Evolutionary conservation across 2,888 invertebrate genomes (phyloP), one percentile per base, ranked within the genome.

Genomic region (Drosophila fulvimacula): DNA sequence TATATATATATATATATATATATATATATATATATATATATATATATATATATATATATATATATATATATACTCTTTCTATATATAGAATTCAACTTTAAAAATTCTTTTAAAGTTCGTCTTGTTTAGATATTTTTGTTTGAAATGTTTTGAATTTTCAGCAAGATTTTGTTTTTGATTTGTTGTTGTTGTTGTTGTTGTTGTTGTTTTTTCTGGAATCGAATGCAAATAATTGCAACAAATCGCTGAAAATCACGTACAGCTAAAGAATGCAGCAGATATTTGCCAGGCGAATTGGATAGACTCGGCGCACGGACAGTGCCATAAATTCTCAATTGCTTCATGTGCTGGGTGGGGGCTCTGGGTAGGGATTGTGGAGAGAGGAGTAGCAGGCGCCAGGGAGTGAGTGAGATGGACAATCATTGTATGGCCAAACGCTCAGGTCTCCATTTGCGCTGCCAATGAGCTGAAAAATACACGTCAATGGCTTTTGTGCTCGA

Each of bases 201-300:
- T 24, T 49, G 1, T 32, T 34, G 39, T 9, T 34, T 41, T 19
- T 21, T 21, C 13, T 21, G 6, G 62, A 63, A 67, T 56, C 41
- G 32, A 63, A 68, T 17, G 69, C 72, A 85, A 82, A 88, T 85
- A 82, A 88, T 70, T 80, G 73, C 65, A 46, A 52, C 60, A 86
- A 88, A 77, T 71, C 69, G 72, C 51, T 53, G 71, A 86, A 83
- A 83, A 88, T 83, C 83, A 83, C 88, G 83, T 83, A 73, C 88
- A 59, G 24, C 57, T 41, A 48, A 41, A 58, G 44, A 60, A 55
- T 59, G 15, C 55, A 44, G 56, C 48, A 46, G 30, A 67, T 38
- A 53, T 38, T 38, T 36, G 30, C 42, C 42, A 55, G 32, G 41
- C 21, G 34, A 46, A 19, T 30, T 30, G 30, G 34, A 60, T 32